Evolutionary conservation across 2,888 invertebrate genomes (phyloP).

Genomic region (Diabrotica balteata): DNA sequence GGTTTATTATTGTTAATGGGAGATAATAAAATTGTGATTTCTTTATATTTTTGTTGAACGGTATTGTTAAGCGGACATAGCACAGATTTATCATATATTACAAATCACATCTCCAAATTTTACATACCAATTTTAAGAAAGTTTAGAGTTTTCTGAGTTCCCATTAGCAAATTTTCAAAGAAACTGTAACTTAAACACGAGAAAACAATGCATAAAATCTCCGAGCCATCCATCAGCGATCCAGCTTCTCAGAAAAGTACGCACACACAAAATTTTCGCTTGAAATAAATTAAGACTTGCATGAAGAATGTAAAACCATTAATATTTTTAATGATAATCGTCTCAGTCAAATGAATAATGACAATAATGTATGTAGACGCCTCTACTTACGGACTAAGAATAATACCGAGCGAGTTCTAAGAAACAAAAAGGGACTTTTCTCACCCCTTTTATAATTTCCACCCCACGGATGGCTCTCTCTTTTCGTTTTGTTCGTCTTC

Average conservation of each 20-base stretch:
- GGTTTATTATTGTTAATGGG: too few species aligned
- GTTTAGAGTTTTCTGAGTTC: too few species aligned
- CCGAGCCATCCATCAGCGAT: conserved; percentile 35
- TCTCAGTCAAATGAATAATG: conserved; percentile 56
- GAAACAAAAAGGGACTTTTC: conserved; percentile 49
- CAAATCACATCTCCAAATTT: too few species aligned
- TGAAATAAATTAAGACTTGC: conserved; percentile 58
- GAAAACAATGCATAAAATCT: conserved; percentile 1
- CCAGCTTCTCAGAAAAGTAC: conserved; percentile 50
- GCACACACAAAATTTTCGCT: conserved; percentile 56
- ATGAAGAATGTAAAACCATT: conserved; percentile 60
- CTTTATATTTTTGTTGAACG: too few species aligned
- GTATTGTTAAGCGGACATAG: too few species aligned
- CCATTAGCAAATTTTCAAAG: too few species aligned
- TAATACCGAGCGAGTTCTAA: conserved; percentile 44
- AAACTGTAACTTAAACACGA: too few species aligned
- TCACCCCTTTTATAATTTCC: conserved; percentile 48
- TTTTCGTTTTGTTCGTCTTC: conserved; percentile 51
- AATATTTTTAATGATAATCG: conserved; percentile 63
- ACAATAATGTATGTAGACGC: conserved; percentile 61
- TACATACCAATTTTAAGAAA: too few species aligned
- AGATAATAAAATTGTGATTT: too few species aligned
- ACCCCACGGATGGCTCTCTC: conserved; percentile 53
- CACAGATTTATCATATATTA: too few species aligned
- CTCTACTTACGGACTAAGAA: conserved; percentile 48